Evolutionary conservation across 53 echinoderm and acorn worm genomes (phyloP).

Genomic region (Paelopatides confundens): DNA sequence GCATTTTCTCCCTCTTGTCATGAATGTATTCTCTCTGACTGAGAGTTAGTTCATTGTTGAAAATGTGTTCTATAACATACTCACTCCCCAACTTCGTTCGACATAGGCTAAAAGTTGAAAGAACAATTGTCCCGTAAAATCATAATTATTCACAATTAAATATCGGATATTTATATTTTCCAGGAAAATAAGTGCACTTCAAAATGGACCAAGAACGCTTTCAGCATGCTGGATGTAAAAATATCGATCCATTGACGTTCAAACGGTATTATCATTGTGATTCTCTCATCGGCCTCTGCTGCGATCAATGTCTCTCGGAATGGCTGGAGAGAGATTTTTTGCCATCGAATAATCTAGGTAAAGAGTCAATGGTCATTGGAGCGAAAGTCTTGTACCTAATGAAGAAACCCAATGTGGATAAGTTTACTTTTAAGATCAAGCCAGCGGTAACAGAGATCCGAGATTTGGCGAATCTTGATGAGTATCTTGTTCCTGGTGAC

Average conservation of each 20-base stretch:
- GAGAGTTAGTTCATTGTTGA: no score
- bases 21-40: no score
- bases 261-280: not conserved
- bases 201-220: not conserved
- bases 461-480: not conserved
- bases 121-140: no score
- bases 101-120: no score
- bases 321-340: not conserved
- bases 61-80: no score
- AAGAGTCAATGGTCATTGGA: not conserved
- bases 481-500: not conserved
- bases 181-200: no score
- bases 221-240: not conserved
- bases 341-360: not conserved
- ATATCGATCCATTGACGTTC: not conserved
- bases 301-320: slow-evolving; percentile 5
- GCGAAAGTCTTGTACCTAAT: not conserved
- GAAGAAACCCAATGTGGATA: not conserved
- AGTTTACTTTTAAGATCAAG: not conserved
- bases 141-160: no score
- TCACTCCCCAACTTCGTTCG: no score
- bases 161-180: no score
- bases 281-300: not conserved
- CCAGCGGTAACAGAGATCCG: not conserved
- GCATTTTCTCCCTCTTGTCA: no score